Base-by-base conservation (phyloP, 92 coral and sea anemone species). In the Heteractis magnifica region DNA sequence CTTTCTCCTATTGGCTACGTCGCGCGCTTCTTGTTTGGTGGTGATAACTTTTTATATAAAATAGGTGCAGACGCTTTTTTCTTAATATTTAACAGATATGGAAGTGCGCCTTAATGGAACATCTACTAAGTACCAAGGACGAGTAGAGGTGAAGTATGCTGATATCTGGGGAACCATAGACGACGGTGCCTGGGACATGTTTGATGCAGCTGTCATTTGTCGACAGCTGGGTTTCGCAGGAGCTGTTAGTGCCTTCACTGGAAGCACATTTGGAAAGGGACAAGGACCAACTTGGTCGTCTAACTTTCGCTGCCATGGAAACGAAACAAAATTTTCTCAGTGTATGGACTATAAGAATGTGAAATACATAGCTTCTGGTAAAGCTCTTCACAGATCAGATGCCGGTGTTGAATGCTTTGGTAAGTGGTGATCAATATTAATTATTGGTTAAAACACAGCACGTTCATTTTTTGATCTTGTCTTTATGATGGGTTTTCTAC, bases 321-420 rank as follows among this genome's bases (percentile, higher is more conserved):
- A 71, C 6, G 93, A 90, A 71, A 51, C 65, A 3, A 72, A 72
- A 7, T 78, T 90, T 10, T 83, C 81, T 26, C 62, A 76, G 34
- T 90, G 93, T 56, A 34, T 56, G 9, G 83, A 82, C 51, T 71
- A 81, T 20, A 75, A 56, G 1, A 87, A 76, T 0, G 70, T 20
- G 13, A 62, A 6, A 12, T 4, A 5, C 23, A 9, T 62, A 4
- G 5, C 70, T 5, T 62, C 23, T 62, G 23, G 23, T n/a, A 76
- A n/a, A 34, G 44, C 44, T 34, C 44, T 34, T 48, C 92, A 86
- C 60, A 23, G 5, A 10, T 26, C 18, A 10, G 21, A 62, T 62
- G 70, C 70, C 12, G 75, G 90, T 50, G 91, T 87, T 12, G 93
- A 90, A 26, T 90, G 93, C 71, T 90, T 72, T 81, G 93, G 93